Evolutionary conservation across 1,140 invertebrate genomes (phyloP).

Genomic region (Calycopis cecrops): DNA sequence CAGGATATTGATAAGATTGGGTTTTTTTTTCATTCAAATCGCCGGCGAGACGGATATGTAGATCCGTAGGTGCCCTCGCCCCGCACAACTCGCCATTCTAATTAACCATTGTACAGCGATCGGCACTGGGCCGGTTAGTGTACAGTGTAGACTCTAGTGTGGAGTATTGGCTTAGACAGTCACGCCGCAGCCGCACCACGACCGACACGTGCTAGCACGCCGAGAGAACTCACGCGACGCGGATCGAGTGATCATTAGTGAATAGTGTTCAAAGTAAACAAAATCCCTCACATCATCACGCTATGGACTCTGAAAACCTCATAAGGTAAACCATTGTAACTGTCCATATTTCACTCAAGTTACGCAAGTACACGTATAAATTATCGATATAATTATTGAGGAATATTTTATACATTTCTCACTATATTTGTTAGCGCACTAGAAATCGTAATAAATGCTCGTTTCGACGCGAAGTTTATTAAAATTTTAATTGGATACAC

Average conservation of each 20-base stretch:
- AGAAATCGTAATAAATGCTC: no score
- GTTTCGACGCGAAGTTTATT: no score
- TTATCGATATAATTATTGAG: neutral
- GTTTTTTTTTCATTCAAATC: slow-evolving; percentile 51
- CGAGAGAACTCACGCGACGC: slow-evolving; percentile 34
- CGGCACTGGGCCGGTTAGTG: slow-evolving; percentile 43
- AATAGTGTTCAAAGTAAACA: slow-evolving; percentile 35
- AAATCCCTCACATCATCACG: slow-evolving; percentile 18
- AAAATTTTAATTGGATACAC: no score
- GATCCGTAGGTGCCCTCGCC: slow-evolving; percentile 61
- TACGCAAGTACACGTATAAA: neutral
- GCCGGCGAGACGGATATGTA: slow-evolving; percentile 65
- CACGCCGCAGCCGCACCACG: slow-evolving; percentile 46
- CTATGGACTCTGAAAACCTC: neutral
- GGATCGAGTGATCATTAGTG: slow-evolving; percentile 59
- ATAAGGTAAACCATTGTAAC: neutral
- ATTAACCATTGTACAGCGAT: slow-evolving; percentile 69
- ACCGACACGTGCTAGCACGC: slow-evolving; percentile 38
- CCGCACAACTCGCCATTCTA: slow-evolving; percentile 64
- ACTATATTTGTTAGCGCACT: no score
- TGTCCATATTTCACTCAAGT: no score
- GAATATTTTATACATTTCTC: no score
- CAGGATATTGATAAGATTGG: slow-evolving; percentile 35
- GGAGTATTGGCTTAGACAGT: slow-evolving; percentile 36
- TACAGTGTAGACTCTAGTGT: no score